Evolutionary conservation across 2,797 vertebrate species (phyloP).

Genomic region (Diceros bicornis): DNA sequence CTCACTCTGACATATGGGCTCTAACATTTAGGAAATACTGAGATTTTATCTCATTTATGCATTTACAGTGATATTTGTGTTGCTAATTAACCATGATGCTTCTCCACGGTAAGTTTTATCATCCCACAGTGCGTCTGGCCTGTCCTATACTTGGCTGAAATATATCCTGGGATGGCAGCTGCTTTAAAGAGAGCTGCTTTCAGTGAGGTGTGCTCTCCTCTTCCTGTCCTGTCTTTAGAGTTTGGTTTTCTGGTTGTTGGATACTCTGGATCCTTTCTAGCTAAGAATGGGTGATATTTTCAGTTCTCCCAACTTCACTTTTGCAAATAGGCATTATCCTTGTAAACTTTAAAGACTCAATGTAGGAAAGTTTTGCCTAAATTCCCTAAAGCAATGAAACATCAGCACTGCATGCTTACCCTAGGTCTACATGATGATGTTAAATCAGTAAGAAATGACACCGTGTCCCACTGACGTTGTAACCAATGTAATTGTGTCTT

Average conservation of each 20-base stretch:
- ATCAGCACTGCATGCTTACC: neutral
- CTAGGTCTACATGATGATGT: neutral
- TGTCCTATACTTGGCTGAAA: constrained; percentile 76
- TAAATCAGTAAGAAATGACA: neutral
- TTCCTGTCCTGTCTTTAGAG: neutral
- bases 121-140: constrained; percentile 81
- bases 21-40: constrained; percentile 85
- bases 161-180: constrained; percentile 71
- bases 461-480: neutral
- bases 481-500: neutral
- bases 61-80: constrained; percentile 82
- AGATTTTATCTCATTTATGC: constrained; percentile 84
- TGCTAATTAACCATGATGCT: constrained; percentile 84
- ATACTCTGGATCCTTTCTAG: neutral
- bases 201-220: neutral
- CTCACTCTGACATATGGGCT: constrained; percentile 77
- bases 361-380: neutral
- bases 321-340: neutral
- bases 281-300: constrained; percentile 21
- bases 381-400: neutral
- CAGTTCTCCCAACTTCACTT: neutral
- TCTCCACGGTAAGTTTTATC: constrained; percentile 85
- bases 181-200: constrained; percentile 66
- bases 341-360: neutral
- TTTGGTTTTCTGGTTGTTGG: neutral